phyloP scores from a whole-genome alignment of 2,797 vertebrate genomes.

The Zenarchopterus dispar region DNA sequence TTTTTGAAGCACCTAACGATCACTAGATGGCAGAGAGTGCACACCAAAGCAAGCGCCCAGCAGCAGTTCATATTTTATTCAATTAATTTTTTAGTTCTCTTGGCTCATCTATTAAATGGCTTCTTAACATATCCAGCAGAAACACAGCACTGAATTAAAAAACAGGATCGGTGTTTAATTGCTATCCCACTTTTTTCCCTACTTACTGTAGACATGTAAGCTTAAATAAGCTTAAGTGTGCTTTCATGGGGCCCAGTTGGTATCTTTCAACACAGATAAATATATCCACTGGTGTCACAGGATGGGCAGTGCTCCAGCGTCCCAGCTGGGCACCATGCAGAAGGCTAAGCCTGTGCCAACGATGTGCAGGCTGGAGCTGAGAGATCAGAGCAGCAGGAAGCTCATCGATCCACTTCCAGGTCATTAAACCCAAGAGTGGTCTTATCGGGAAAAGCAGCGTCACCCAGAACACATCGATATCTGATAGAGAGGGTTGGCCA shows the following conservation, averaged over 20 bases:
- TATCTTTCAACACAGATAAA: slow-evolving; percentile 38
- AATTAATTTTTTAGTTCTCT: not conserved
- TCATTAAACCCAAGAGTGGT: slow-evolving; percentile 77
- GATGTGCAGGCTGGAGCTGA: slow-evolving; percentile 30
- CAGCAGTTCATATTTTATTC: not conserved
- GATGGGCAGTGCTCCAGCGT: slow-evolving; percentile 23
- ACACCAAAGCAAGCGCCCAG: not conserved
- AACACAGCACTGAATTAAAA: not conserved
- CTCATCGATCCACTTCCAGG: slow-evolving; percentile 73
- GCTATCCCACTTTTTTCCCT: slow-evolving; percentile 2
- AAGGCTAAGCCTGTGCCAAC: slow-evolving; percentile 30
- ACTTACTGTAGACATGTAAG: not conserved
- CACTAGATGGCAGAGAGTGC: slow-evolving; percentile 4
- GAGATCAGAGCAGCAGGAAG: slow-evolving; percentile 60
- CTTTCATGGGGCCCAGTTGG: slow-evolving; percentile 15
- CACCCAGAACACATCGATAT: slow-evolving; percentile 74
- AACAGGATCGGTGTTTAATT: not conserved
- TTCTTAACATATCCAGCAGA: not conserved
- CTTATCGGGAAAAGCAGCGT: slow-evolving; percentile 65
- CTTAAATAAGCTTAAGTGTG: slow-evolving; percentile 15
- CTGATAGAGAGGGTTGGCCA: slow-evolving; percentile 63
- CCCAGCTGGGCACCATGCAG: slow-evolving; percentile 37
- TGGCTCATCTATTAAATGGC: not conserved
- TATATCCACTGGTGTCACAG: slow-evolving; percentile 37
- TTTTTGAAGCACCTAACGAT: not conserved